Evolutionary conservation across 2,888 invertebrate species (phyloP).

Genomic region (Dicycla oo): DNA sequence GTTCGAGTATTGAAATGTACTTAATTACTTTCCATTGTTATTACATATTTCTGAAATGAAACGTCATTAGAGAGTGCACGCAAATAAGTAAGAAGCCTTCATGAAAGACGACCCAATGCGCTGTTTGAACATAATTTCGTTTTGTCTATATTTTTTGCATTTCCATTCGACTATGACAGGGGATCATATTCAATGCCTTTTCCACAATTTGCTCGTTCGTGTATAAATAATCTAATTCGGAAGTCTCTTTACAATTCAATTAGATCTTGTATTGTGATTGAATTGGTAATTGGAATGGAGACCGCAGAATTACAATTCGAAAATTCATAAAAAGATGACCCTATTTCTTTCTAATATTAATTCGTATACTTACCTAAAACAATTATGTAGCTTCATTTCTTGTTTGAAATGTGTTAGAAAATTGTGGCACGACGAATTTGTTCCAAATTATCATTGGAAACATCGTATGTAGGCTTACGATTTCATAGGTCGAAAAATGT

Average conservation of each 20-base stretch:
- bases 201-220: constrained; percentile 8
- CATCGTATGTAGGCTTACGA: background rate
- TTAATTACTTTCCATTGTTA: background rate
- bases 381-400: background rate
- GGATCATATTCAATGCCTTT: background rate
- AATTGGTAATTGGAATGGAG: constrained; percentile 18
- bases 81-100: constrained; percentile 14
- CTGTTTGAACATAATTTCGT: constrained; percentile 5
- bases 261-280: constrained; percentile 23
- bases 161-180: background rate
- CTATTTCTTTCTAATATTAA: background rate
- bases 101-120: constrained; percentile 4
- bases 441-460: background rate
- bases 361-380: background rate
- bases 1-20: background rate
- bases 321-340: background rate
- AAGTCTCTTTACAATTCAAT: constrained; percentile 5
- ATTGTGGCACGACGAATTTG: background rate
- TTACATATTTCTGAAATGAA: background rate
- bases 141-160: constrained; percentile 15
- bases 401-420: background rate
- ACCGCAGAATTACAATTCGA: constrained; percentile 6
- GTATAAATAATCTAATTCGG: constrained; percentile 20
- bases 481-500: too few species aligned
- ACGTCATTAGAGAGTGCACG: constrained; percentile 5